Evolutionary conservation across 1,140 invertebrate genomes (phyloP), one percentile per base, ranked within the genome.

Genomic region (Oryctes rhinoceros): DNA sequence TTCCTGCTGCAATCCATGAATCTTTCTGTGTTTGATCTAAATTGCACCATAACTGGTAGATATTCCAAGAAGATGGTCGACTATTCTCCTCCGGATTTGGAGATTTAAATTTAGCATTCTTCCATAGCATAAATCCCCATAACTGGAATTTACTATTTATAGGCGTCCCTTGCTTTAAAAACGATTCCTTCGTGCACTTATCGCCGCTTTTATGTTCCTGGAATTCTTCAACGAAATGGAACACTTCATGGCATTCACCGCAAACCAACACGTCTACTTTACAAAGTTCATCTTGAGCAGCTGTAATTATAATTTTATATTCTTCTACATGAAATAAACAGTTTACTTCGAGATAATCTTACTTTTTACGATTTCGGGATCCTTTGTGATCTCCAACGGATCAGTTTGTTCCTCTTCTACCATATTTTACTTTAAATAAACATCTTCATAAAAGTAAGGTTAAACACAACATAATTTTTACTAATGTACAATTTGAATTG

Each of bases 91-190:
- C 89, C n/a, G 89, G 85, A 53, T 88, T 87, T 62, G 35, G 20
- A 44, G 71, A 78, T 80, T 81, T 82, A 76, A 82, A 82, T 81
- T 89, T 85, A 9, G 87, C 74, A 80, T 91, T 90, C 85, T 95
- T 96, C 94, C 94, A 96, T 35, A 96, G 84, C 11, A 95, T 89
- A 86, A 95, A 96, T 67, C 94, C 94, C 94, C 94, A 95, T 2
- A 95, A 92, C 88, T 94, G 93, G 13, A 94, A 92, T 88, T 94
- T 95, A 78, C 91, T 91, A 87, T 95, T 94, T 86, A 92, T 81
- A 39, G 84, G 83, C 71, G 82, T 84, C 48, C 77, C 76, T 44
- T 82, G 78, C 15, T 79, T 78, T 62, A 86, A 24, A 53, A 79
- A 71, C 1, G 83, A 89, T 90, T 82, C 91, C 90, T 80, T 90